These are phyloP conservation scores for Coilia nasus DNA, from an alignment of 2,797 vertebrate genomes.

Conservation along the genomic window DNA sequence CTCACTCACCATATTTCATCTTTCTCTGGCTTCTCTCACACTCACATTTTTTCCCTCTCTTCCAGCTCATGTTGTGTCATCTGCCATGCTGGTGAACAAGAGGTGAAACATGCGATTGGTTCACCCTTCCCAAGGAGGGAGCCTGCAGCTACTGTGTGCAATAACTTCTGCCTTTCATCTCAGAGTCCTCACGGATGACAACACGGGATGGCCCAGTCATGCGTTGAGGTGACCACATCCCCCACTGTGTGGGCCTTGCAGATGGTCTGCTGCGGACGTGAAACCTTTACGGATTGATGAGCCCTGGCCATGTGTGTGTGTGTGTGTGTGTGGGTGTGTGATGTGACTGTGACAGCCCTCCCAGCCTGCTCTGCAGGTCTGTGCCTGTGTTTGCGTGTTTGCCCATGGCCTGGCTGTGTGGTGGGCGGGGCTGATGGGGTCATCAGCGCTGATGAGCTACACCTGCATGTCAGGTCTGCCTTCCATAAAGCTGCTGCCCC, in stretches of 20 bases:
- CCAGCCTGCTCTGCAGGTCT: slow-evolving; percentile 3
- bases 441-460: neutral
- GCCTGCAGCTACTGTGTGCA: neutral
- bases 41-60: slow-evolving; percentile 24
- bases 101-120: neutral
- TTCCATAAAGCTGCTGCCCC: neutral
- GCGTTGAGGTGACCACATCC: too few species aligned
- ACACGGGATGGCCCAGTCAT: neutral
- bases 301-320: neutral
- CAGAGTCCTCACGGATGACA: neutral
- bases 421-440: neutral
- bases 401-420: neutral
- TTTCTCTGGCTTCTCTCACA: slow-evolving; percentile 12
- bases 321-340: neutral
- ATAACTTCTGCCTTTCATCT: neutral
- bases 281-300: too few species aligned
- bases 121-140: neutral
- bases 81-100: neutral
- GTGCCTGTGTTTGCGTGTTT: neutral
- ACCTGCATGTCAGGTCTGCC: neutral
- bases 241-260: too few species aligned
- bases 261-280: too few species aligned
- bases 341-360: neutral
- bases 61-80: slow-evolving; percentile 19
- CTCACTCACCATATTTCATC: neutral